Conservation (phyloP, 2,888 invertebrate species). For the Ptilodon capucinus region DNA sequence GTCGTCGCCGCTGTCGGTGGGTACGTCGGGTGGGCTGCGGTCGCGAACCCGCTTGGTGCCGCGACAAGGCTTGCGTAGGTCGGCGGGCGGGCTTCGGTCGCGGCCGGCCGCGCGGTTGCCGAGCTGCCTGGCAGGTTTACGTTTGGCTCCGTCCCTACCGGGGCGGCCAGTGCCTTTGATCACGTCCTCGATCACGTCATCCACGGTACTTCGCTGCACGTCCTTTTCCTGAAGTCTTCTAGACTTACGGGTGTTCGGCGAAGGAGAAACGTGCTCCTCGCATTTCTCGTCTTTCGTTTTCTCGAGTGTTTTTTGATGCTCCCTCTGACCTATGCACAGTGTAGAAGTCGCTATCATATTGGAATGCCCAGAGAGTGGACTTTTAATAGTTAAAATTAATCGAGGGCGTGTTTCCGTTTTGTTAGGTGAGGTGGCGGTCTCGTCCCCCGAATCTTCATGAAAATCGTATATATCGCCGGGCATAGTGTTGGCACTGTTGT, state of each 20-base stretch:
- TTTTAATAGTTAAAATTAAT: conserved; percentile 91
- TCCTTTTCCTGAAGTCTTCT: conserved; percentile 90
- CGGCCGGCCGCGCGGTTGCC: conserved; percentile 49
- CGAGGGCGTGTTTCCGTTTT: conserved; percentile 85
- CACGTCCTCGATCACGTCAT: conserved; percentile 95
- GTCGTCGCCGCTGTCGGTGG: conserved; percentile 85
- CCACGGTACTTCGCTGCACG: conserved; percentile 88
- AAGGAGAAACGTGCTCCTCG: conserved; percentile 85
- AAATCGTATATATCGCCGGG: conserved; percentile 94
- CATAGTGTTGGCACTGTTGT: conserved; percentile 81
- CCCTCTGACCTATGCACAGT: conserved; percentile 65
- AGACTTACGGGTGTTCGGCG: conserved; percentile 90
- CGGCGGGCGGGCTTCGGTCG: conserved; percentile 50
- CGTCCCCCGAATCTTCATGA: conserved; percentile 94
- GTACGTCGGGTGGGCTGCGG: conserved; percentile 85
- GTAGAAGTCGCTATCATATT: conserved; percentile 67
- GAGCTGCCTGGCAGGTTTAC: conserved; percentile 82
- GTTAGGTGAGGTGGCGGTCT: conserved; percentile 72
- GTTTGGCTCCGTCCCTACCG: conserved; percentile 63
- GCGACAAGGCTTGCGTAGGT: conserved; percentile 85
- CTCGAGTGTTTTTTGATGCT: conserved; percentile 55
- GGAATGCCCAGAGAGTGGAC: conserved; percentile 79
- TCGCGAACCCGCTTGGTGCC: conserved; percentile 84
- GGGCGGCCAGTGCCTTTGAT: conserved; percentile 84
- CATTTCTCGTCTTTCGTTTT: conserved; percentile 73